Evolutionary conservation across 2,888 invertebrate genomes (phyloP), one percentile per base, ranked within the genome.

Genomic region (Emmelina monodactyla): DNA sequence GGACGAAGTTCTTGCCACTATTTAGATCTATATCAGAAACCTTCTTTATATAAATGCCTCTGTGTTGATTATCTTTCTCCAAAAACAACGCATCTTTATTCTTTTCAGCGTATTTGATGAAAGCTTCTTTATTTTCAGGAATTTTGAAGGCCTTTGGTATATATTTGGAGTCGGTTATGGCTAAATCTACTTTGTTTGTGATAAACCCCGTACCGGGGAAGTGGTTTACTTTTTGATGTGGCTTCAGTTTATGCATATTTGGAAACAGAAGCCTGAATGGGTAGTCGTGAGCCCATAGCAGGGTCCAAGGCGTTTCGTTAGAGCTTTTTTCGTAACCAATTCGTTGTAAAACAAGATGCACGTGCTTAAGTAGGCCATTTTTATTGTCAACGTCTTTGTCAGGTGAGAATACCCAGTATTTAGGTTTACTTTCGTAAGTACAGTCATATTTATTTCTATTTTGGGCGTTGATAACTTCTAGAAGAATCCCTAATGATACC

Each of bases 251-350:
- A 38, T 76, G 82, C n/a, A 80, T 37, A 35, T 75, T 66, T 0
- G 72, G 55, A 34, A 80, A 79, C 7, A 91, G 58, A 0, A 59
- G 63, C 35, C 82, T 63, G 53, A 95, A 97, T 0, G 97, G 97
- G 61, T 93, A 97, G 51, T 94, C 93, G 62, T 97, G 94, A 0
- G 95, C 88, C 97, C 98, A 98, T 7, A 97, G 68, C 0, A 97
- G 76, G 58, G 89, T 87, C 95, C 97, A 97, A 1, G 88, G 79
- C 0, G 82, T 65, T 6, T 71, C 53, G 19, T 83, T 71, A 0
- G 66, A 63, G 1, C 78, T 82, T 43, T 85, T 82, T 37, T 83
- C 66, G 51, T 88, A 95, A 0, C 94, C 95, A 10, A 92, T 62
- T 42, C 88, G 79, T 6, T 88, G 79, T 41, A 98, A 80, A 1